Conservation (phyloP, 2,888 invertebrate species). For the Drosophila tanythrix region DNA sequence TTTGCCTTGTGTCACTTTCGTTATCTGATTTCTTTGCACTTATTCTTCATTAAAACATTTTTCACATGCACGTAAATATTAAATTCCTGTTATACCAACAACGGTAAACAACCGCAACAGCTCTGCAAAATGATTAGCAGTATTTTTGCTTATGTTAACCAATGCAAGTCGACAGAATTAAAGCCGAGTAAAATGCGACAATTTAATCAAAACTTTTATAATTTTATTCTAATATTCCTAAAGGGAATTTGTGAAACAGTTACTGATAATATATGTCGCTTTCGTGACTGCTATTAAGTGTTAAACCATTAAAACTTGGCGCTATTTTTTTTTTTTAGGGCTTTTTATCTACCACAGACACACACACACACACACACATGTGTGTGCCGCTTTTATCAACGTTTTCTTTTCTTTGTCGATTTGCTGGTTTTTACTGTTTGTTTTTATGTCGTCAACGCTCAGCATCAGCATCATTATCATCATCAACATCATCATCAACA, state of each 20-base stretch:
- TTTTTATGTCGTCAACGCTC: conserved; percentile 43
- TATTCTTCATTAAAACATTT: conserved; percentile 30
- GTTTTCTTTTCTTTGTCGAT: conserved; percentile 35
- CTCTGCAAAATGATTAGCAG: not conserved
- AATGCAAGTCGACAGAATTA: not conserved
- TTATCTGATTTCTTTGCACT: conserved; percentile 35
- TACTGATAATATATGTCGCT: not conserved
- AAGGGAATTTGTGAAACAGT: not conserved
- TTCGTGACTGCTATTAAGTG: conserved; percentile 3
- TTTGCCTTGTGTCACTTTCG: conserved; percentile 19
- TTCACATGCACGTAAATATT: conserved; percentile 10
- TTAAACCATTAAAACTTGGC: conserved; percentile 30
- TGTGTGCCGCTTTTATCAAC: conserved; percentile 34
- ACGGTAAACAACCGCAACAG: not conserved
- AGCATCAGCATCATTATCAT: conserved; percentile 18
- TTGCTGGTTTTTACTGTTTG: conserved; percentile 59
- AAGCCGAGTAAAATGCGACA: not conserved
- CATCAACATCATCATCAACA: conserved; percentile 35
- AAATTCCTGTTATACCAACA: not conserved
- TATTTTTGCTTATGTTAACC: too few relatives aligned
- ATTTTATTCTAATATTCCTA: not conserved
- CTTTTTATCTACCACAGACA: conserved; percentile 8
- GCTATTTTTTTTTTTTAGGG: conserved; percentile 24
- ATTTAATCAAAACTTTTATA: not conserved
- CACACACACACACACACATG: conserved; percentile 2